Evolutionary conservation across 2,888 invertebrate species (phyloP).

Genomic region (Leucozona laternaria): DNA sequence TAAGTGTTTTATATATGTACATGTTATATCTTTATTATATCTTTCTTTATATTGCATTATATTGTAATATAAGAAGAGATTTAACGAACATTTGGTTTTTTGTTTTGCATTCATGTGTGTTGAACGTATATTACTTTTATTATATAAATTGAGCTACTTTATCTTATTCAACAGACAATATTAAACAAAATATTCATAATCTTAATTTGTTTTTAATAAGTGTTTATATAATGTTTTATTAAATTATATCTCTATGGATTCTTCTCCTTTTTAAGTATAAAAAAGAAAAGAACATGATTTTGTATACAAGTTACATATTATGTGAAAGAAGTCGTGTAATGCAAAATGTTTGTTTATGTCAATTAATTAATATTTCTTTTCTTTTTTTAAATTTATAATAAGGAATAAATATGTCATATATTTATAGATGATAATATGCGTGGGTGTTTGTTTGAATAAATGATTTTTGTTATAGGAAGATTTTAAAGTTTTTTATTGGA

Average conservation of each 20-base stretch:
- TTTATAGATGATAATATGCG: constrained; percentile 14
- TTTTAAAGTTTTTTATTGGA: constrained; percentile 34
- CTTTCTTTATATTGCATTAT: too few relatives aligned
- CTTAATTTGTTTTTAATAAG: not conserved
- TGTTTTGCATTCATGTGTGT: constrained; percentile 21
- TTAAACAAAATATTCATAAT: constrained; percentile 32
- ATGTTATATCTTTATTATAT: not conserved
- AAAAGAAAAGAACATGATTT: not conserved
- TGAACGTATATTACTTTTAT: constrained; percentile 47
- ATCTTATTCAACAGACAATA: constrained; percentile 51
- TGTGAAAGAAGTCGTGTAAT: not conserved
- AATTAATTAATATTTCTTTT: not conserved
- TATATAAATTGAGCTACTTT: constrained; percentile 65
- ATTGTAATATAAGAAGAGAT: not conserved
- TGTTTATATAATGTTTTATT: constrained; percentile 34
- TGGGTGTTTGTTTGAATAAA: not conserved
- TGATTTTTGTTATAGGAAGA: constrained; percentile 22
- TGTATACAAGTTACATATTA: not conserved
- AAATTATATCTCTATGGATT: not conserved
- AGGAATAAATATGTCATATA: constrained; percentile 33
- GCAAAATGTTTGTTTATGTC: constrained; percentile 9
- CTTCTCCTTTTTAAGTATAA: not conserved
- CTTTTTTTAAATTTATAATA: not conserved
- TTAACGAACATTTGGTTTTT: constrained; percentile 26
- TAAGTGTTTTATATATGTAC: constrained; percentile 16